Conservation (phyloP, 1,140 invertebrate species). For the Camponotus vicinus region DNA sequence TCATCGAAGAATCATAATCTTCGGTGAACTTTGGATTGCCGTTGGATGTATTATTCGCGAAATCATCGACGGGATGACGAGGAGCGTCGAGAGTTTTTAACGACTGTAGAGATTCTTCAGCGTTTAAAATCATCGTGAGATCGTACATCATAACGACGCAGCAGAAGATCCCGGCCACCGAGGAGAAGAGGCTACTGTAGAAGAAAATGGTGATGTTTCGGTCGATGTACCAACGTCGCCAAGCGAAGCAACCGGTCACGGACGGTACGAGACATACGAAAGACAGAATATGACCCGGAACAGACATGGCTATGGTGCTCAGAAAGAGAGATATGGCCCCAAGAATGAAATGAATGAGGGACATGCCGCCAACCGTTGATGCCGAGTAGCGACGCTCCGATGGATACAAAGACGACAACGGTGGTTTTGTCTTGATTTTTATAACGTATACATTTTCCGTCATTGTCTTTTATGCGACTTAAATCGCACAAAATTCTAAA, state of each 20-base stretch:
- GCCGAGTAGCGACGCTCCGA: constrained; percentile 90
- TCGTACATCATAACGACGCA: constrained; percentile 73
- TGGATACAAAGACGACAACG: constrained; percentile 87
- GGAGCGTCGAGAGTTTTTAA: constrained; percentile 53
- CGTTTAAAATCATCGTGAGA: constrained; percentile 60
- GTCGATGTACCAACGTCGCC: constrained; percentile 89
- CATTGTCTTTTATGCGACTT: constrained; percentile 66
- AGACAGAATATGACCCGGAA: constrained; percentile 86
- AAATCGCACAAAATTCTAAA: not conserved
- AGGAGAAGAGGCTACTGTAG: constrained; percentile 78
- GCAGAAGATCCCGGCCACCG: constrained; percentile 71
- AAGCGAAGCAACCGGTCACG: constrained; percentile 87
- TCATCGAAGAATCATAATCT: not conserved
- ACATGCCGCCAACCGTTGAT: constrained; percentile 89
- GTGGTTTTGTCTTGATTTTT: constrained; percentile 88
- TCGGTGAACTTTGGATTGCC: constrained; percentile 1
- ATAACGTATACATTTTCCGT: constrained; percentile 90
- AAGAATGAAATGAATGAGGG: constrained; percentile 87
- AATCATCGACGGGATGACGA: not conserved
- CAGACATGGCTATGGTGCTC: constrained; percentile 84
- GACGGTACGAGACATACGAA: constrained; percentile 86
- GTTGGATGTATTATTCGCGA: not conserved
- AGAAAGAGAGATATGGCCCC: constrained; percentile 86
- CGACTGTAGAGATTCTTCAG: constrained; percentile 48
- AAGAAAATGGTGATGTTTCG: constrained; percentile 89